Evolutionary conservation across 2,797 vertebrate species (phyloP).

Genomic region (Bufotes viridis): DNA sequence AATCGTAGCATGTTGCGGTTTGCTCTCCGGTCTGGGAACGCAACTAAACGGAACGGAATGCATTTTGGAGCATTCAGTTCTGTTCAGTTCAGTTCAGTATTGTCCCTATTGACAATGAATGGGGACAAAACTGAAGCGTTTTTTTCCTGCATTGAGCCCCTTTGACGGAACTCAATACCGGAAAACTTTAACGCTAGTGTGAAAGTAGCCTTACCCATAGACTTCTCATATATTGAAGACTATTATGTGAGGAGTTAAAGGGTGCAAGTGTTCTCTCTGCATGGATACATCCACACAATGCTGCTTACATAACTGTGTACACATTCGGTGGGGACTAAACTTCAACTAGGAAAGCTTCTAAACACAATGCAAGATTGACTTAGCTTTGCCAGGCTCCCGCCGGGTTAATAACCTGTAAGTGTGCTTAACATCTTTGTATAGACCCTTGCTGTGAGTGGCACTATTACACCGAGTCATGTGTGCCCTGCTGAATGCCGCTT

Average conservation of each 20-base stretch:
- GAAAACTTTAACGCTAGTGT: too few species aligned
- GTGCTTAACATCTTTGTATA: slow-evolving; percentile 19
- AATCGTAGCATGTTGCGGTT: too few species aligned
- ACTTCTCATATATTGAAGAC: too few species aligned
- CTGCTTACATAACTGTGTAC: slow-evolving; percentile 10
- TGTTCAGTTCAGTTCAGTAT: too few species aligned
- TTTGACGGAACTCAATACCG: too few species aligned
- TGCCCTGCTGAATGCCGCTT: not conserved
- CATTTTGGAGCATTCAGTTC: too few species aligned
- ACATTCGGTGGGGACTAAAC: not conserved
- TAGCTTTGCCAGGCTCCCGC: slow-evolving; percentile 29
- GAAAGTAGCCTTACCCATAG: too few species aligned
- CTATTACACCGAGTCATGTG: slow-evolving; percentile 9
- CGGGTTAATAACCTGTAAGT: slow-evolving; percentile 35
- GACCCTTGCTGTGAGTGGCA: slow-evolving; percentile 4
- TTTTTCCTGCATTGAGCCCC: too few species aligned
- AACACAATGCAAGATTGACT: not conserved
- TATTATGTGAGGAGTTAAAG: not conserved
- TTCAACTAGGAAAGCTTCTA: not conserved
- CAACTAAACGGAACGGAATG: too few species aligned
- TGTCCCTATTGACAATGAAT: too few species aligned
- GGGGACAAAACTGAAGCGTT: too few species aligned
- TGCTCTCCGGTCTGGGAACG: too few species aligned
- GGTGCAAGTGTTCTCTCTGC: slow-evolving; percentile 11
- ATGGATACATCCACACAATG: slow-evolving; percentile 41